Conservation (phyloP, 2,888 invertebrate genomes). For the Keiferia lycopersicella region DNA sequence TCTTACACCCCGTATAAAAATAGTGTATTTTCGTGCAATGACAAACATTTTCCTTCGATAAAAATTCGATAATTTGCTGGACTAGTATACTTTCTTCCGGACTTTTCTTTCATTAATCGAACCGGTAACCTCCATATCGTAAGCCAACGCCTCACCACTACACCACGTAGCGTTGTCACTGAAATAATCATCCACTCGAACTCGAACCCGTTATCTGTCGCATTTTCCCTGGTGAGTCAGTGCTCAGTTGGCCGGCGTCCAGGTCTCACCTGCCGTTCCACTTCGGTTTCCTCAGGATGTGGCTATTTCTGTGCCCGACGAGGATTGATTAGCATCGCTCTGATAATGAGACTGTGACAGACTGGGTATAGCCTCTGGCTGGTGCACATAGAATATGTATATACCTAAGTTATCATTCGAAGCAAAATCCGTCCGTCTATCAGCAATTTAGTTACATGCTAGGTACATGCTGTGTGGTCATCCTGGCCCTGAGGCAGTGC, state of each 20-base stretch:
- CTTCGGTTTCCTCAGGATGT: constrained; percentile 71
- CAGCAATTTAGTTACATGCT: too few relatives aligned
- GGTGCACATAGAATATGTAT: neutral
- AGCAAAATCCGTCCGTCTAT: neutral
- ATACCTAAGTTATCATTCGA: neutral
- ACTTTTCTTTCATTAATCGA: neutral
- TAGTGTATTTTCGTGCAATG: too few relatives aligned
- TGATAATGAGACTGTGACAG: constrained; percentile 28
- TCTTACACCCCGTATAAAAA: too few relatives aligned
- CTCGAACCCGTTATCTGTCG: neutral
- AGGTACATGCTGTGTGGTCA: too few relatives aligned
- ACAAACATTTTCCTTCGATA: too few relatives aligned
- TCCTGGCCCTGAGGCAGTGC: too few relatives aligned
- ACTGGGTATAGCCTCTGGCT: neutral
- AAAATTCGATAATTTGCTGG: too few relatives aligned
- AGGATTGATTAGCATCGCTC: constrained; percentile 50
- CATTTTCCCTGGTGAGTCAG: constrained; percentile 43
- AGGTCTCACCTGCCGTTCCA: constrained; percentile 68
- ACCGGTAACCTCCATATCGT: too few relatives aligned
- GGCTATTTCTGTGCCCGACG: constrained; percentile 64
- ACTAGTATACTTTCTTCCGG: too few relatives aligned
- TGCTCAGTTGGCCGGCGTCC: constrained; percentile 64
- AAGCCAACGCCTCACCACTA: too few relatives aligned
- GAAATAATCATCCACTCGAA: neutral
- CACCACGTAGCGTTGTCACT: neutral